Conservation (phyloP, 2,113 vertebrate species). For the Melospiza melodia region DNA sequence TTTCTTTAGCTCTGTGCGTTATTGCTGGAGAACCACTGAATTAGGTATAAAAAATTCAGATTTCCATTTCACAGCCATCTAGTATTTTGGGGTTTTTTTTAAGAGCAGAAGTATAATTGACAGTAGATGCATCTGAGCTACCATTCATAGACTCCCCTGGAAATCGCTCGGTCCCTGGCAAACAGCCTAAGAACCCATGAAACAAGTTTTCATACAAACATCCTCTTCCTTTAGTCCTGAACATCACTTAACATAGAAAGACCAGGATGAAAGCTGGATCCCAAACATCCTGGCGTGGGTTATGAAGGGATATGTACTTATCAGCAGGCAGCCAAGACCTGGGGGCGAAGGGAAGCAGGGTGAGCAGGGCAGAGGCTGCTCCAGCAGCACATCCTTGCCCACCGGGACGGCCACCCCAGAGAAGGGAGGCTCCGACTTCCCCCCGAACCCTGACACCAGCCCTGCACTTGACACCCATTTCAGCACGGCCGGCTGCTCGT, state of each 20-base stretch:
- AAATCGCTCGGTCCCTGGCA: not conserved
- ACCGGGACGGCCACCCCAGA: no score
- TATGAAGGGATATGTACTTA: fast-evolving
- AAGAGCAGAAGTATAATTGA: fast-evolving
- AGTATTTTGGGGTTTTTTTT: not conserved
- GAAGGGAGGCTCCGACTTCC: not conserved
- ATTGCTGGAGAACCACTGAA: not conserved
- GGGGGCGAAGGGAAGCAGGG: not conserved
- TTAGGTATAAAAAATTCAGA: not conserved
- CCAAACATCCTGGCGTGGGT: fast-evolving
- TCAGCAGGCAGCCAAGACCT: not conserved
- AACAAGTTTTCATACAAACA: not conserved
- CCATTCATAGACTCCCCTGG: not conserved
- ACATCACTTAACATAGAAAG: not conserved
- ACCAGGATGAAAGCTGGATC: not conserved
- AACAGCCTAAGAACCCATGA: not conserved
- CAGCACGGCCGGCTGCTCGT: fast-evolving
- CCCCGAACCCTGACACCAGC: not conserved
- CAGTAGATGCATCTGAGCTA: not conserved
- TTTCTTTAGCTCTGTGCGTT: not conserved
- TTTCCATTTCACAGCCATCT: not conserved
- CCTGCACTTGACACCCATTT: not conserved
- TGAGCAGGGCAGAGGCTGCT: not conserved
- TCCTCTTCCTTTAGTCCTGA: not conserved
- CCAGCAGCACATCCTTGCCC: not conserved